Evolutionary conservation across 1,140 invertebrate genomes (phyloP).

Genomic region (Drosophila grimshawi): DNA sequence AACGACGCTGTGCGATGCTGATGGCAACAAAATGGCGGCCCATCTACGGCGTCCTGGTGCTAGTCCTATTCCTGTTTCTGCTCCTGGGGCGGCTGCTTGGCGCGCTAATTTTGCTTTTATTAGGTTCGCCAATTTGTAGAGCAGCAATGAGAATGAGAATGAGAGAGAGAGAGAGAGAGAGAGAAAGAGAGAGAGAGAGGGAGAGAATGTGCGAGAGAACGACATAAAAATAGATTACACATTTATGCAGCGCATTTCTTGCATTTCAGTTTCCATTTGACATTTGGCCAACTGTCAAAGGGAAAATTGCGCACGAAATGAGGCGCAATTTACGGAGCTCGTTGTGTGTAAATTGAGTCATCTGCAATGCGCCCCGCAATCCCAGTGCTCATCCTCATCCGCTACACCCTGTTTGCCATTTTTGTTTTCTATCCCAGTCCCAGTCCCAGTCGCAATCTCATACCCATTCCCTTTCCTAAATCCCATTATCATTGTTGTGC

Average conservation of each 20-base stretch:
- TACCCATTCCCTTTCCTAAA: slow-evolving; percentile 40
- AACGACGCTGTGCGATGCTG: slow-evolving; percentile 62
- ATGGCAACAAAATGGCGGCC: slow-evolving; percentile 65
- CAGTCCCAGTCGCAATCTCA: slow-evolving; percentile 7
- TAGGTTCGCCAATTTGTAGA: slow-evolving; percentile 67
- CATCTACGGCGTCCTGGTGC: slow-evolving; percentile 15
- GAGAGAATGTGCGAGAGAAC: slow-evolving; percentile 13
- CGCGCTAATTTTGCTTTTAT: slow-evolving; percentile 77
- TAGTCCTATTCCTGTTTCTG: slow-evolving; percentile 11
- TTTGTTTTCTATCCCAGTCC: background rate
- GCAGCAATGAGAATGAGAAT: background rate
- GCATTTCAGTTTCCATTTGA: slow-evolving; percentile 49
- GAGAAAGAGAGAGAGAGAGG: slow-evolving; percentile 22
- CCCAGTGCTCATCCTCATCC: slow-evolving; percentile 9
- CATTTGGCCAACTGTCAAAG: slow-evolving; percentile 76
- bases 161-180: slow-evolving; percentile 24
- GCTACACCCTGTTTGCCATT: slow-evolving; percentile 19
- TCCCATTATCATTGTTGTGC: slow-evolving; percentile 43
- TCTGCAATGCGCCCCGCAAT: slow-evolving; percentile 65
- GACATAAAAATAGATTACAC: slow-evolving; percentile 41
- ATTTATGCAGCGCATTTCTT: slow-evolving; percentile 28
- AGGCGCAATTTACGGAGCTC: slow-evolving; percentile 80
- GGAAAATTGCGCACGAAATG: slow-evolving; percentile 76
- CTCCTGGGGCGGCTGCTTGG: slow-evolving; percentile 14
- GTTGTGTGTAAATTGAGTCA: slow-evolving; percentile 82